These are phyloP conservation scores for Oryzias woworae DNA, from an alignment of 2,113 vertebrate species.

Conservation along the genomic window DNA sequence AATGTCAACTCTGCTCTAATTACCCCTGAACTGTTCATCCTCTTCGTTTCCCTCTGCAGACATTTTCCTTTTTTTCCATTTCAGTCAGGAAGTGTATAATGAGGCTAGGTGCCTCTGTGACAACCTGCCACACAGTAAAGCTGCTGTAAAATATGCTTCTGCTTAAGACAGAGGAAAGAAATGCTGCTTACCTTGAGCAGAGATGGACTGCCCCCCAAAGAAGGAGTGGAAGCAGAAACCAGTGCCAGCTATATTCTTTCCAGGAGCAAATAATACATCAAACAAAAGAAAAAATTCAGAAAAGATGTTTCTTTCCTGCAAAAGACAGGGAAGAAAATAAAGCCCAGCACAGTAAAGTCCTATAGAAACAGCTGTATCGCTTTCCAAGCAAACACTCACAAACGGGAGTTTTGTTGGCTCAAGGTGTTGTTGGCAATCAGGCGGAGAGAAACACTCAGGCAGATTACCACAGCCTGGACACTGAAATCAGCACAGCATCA, in stretches of 20 bases:
- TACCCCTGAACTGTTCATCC: constrained; percentile 51
- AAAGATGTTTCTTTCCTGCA: constrained; percentile 46
- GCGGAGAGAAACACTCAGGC: constrained; percentile 35
- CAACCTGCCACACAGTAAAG: constrained; percentile 48
- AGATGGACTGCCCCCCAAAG: constrained; percentile 42
- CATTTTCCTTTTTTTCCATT: constrained; percentile 8
- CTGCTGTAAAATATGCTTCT: constrained; percentile 37
- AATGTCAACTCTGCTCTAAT: constrained; percentile 54
- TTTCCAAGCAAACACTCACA: constrained; percentile 25
- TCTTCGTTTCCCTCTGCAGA: constrained; percentile 37
- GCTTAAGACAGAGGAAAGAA: constrained; percentile 16
- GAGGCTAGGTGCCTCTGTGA: constrained; percentile 64
- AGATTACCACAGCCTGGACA: constrained; percentile 58
- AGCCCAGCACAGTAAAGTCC: constrained; percentile 21
- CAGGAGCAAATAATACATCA: background rate
- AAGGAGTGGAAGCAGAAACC: constrained; percentile 25
- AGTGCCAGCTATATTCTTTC: constrained; percentile 24
- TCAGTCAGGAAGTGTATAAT: constrained; percentile 56
- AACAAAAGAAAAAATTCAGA: constrained; percentile 32
- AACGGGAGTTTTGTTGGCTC: constrained; percentile 39
- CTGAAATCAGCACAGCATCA: constrained; percentile 63
- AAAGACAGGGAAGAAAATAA: constrained; percentile 40
- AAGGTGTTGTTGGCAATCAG: constrained; percentile 37
- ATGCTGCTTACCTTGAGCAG: constrained; percentile 56
- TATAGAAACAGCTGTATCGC: constrained; percentile 11